These are phyloP conservation scores for Pristis pectinata DNA, from an alignment of 2,797 vertebrate genomes.

Conservation along the genomic window DNA sequence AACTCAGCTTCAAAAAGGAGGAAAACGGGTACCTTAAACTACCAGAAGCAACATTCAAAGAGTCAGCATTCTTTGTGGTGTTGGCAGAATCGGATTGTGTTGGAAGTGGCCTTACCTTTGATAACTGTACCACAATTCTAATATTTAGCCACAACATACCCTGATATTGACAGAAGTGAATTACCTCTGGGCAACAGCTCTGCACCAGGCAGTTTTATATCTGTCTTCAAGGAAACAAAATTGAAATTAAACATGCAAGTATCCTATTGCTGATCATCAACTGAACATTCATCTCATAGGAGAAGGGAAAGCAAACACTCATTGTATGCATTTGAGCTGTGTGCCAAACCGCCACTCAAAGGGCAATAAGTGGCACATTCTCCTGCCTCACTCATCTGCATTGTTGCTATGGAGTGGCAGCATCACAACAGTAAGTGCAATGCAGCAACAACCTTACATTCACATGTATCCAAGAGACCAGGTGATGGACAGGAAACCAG, in stretches of 20 bases:
- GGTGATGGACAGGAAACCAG: background rate
- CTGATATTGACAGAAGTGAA: background rate
- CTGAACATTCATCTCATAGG: background rate
- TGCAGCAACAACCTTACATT: background rate
- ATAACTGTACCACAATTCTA: background rate
- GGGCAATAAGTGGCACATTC: background rate
- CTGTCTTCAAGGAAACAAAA: background rate
- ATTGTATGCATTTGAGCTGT: background rate
- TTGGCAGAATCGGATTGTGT: background rate
- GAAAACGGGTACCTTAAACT: background rate
- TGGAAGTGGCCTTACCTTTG: background rate
- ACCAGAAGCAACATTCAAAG: background rate
- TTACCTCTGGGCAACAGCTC: background rate
- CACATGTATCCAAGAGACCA: background rate
- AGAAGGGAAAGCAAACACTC: background rate
- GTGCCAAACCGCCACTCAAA: background rate
- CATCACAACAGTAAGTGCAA: background rate
- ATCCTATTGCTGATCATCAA: background rate
- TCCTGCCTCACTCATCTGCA: background rate
- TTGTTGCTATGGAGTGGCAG: no score
- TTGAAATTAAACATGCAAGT: background rate
- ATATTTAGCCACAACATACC: background rate
- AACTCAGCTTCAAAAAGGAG: background rate
- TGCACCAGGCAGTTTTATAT: background rate
- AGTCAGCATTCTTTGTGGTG: background rate